phyloP scores from a whole-genome alignment of 2,113 vertebrate genomes.

The Tragelaphus imberbis region DNA sequence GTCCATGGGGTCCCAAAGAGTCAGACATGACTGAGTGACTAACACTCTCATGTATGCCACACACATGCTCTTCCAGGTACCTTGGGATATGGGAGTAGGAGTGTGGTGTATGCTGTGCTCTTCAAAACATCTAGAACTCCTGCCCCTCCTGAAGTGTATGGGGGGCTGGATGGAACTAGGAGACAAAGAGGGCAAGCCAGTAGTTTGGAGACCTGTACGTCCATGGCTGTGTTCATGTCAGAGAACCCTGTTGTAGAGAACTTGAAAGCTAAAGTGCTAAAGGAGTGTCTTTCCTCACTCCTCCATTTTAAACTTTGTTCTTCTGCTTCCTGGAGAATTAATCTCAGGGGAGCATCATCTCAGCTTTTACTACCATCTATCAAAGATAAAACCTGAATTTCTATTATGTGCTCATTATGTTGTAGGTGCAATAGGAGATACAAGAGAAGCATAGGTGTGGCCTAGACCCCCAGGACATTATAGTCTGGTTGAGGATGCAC shows the following conservation, averaged over 20 bases:
- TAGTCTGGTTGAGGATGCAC: neutral
- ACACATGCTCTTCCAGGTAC: neutral
- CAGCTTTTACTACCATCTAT: neutral
- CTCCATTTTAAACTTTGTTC: neutral
- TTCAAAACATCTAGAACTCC: neutral
- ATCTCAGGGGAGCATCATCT: neutral
- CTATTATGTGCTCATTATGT: neutral
- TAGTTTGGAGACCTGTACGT: neutral
- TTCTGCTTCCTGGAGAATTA: constrained; percentile 7
- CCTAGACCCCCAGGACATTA: neutral
- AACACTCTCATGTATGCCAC: neutral
- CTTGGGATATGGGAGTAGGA: neutral
- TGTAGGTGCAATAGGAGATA: neutral
- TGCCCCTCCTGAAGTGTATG: neutral
- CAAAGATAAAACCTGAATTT: constrained; percentile 5
- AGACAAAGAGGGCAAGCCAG: neutral
- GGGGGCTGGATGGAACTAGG: neutral
- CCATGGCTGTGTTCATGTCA: neutral
- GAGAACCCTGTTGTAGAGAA: neutral
- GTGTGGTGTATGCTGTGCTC: neutral
- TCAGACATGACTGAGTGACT: neutral
- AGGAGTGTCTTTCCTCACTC: neutral
- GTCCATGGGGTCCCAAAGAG: neutral
- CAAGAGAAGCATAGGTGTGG: neutral
- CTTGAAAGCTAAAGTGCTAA: neutral